Percentiles rank a stretch among this genome's conserved stretches.
Conservation (phyloP, 2,888 invertebrate genomes). For the Rhaphigaster nebulosa region DNA sequence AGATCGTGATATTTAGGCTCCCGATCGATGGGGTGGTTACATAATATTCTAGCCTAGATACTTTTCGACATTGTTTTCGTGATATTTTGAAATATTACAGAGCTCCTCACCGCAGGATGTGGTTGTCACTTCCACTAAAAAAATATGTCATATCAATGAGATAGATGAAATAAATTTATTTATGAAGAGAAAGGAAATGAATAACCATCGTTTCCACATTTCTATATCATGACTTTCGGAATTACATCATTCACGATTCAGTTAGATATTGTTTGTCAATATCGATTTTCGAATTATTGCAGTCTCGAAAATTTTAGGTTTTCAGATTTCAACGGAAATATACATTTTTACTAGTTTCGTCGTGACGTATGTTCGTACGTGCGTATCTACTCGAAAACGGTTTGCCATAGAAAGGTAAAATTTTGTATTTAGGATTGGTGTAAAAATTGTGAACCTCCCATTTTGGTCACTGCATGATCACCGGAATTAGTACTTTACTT, state of each 20-base stretch:
- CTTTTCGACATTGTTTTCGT: slow-evolving; percentile 28
- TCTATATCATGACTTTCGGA: not conserved
- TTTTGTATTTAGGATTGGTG: too few species aligned
- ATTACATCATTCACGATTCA: not conserved
- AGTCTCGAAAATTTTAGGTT: too few species aligned
- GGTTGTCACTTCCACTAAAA: slow-evolving; percentile 25
- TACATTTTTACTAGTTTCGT: too few species aligned
- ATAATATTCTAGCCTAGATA: slow-evolving; percentile 33
- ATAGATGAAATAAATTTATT: not conserved
- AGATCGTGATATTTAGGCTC: not conserved
- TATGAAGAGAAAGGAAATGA: slow-evolving; percentile 12
- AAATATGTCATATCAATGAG: not conserved
- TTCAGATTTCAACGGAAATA: too few species aligned
- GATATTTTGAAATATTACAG: slow-evolving; percentile 14
- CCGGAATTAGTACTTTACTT: too few species aligned
- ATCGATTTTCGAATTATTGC: too few species aligned
- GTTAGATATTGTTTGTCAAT: not conserved
- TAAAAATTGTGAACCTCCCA: too few species aligned
- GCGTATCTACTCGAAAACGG: too few species aligned
- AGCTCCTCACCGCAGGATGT: slow-evolving; percentile 6
- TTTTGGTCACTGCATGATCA: too few species aligned
- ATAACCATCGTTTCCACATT: not conserved
- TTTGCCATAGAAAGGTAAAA: too few species aligned
- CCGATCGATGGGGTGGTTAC: not conserved
- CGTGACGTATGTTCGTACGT: too few species aligned